phyloP scores from a whole-genome alignment of 2,888 invertebrate species.

The Microctonus brassicae region DNA sequence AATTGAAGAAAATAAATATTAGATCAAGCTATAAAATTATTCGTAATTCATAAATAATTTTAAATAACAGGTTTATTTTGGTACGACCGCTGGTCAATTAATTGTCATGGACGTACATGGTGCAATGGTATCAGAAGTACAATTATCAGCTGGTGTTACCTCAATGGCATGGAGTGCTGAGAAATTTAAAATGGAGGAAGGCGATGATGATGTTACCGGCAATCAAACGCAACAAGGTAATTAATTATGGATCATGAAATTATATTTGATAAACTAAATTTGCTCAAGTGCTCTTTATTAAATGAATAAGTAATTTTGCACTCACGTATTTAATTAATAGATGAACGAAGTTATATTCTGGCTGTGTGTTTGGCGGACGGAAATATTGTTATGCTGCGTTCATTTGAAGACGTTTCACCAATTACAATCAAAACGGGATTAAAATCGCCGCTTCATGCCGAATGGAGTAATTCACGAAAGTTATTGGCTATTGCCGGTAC shows the following conservation, averaged over 20 bases:
- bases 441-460: slow-evolving; percentile 86
- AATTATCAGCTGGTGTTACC: slow-evolving; percentile 77
- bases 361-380: slow-evolving; percentile 92
- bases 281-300: no score
- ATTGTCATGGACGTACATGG: slow-evolving; percentile 98
- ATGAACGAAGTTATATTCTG: slow-evolving; percentile 80
- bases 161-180: slow-evolving; percentile 98
- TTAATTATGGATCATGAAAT: slow-evolving; percentile 20
- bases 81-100: slow-evolving; percentile 93
- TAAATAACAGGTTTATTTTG: slow-evolving; percentile 84
- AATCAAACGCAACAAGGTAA: slow-evolving; percentile 55
- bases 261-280: background rate
- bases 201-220: slow-evolving; percentile 76
- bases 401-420: slow-evolving; percentile 94
- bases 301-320: background rate
- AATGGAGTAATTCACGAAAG: slow-evolving; percentile 97
- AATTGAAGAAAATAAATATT: no score
- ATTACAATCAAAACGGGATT: slow-evolving; percentile 87
- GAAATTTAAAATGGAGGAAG: slow-evolving; percentile 98
- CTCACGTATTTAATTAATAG: slow-evolving; percentile 60
- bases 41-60: background rate
- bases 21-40: no score
- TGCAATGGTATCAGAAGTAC: slow-evolving; percentile 91
- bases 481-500: slow-evolving; percentile 92
- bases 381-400: slow-evolving; percentile 88